Evolutionary conservation across 1,140 invertebrate genomes (phyloP).

Genomic region (Drosophila neocordata): DNA sequence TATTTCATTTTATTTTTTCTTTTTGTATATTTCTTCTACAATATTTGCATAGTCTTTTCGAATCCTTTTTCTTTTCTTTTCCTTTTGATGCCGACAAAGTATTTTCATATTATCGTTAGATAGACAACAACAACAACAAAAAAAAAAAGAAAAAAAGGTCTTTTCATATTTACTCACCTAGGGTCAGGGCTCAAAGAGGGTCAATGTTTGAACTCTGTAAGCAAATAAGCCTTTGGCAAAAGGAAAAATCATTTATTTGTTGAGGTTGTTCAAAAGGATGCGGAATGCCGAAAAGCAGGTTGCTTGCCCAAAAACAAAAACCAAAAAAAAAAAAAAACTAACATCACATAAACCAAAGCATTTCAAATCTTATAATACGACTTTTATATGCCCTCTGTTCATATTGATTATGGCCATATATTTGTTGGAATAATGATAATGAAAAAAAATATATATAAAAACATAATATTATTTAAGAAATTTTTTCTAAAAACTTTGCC

Average conservation of each 20-base stretch:
- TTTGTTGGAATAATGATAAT: too few relatives aligned
- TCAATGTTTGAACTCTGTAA: constrained; percentile 70
- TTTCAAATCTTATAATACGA: background rate
- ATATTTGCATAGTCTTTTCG: constrained; percentile 69
- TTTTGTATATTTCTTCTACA: constrained; percentile 46
- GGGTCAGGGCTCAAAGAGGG: constrained; percentile 59
- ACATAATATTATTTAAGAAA: too few relatives aligned
- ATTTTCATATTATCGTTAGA: constrained; percentile 61
- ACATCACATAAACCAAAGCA: constrained; percentile 11
- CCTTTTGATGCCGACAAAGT: constrained; percentile 55
- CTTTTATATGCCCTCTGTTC: background rate
- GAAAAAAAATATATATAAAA: too few relatives aligned
- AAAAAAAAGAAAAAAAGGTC: constrained; percentile 55
- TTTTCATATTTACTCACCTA: constrained; percentile 66
- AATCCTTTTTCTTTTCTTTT: constrained; percentile 54
- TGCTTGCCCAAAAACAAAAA: constrained; percentile 4
- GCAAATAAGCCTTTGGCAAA: constrained; percentile 77
- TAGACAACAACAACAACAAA: constrained; percentile 15
- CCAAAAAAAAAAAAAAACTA: constrained; percentile 20
- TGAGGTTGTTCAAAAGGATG: constrained; percentile 80
- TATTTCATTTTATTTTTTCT: constrained; percentile 12
- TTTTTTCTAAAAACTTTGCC: too few relatives aligned
- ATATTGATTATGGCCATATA: background rate
- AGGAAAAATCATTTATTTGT: constrained; percentile 69
- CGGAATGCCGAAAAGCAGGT: constrained; percentile 42